Conservation (phyloP, 2,113 vertebrate species). For the Paramormyrops kingsleyae region DNA sequence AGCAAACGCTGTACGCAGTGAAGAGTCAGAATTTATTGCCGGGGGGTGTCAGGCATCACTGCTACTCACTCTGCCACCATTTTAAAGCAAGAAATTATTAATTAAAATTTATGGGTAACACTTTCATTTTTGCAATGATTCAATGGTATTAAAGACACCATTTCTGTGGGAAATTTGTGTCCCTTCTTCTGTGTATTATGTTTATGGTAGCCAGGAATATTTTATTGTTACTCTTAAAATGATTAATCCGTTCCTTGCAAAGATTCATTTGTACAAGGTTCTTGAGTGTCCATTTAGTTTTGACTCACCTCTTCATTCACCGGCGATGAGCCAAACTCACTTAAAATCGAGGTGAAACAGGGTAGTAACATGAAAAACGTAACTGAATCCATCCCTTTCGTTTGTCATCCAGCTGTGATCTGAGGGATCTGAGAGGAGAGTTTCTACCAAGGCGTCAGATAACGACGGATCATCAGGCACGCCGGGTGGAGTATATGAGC, state of each 20-base stretch:
- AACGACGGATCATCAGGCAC: background rate
- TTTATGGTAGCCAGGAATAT: background rate
- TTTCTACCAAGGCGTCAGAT: background rate
- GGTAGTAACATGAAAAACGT: background rate
- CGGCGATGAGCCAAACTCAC: background rate
- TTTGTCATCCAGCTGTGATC: background rate
- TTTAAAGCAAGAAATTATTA: background rate
- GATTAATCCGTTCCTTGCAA: background rate
- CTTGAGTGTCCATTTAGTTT: background rate
- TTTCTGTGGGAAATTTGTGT: background rate
- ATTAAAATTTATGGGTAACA: background rate
- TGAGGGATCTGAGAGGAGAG: background rate
- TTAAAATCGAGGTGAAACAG: background rate
- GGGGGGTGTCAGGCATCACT: background rate
- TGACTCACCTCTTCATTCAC: background rate
- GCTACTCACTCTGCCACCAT: background rate
- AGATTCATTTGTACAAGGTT: background rate
- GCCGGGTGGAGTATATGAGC: background rate
- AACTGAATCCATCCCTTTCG: background rate
- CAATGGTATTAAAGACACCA: background rate
- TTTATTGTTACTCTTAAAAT: background rate
- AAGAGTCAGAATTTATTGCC: background rate
- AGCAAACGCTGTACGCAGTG: background rate
- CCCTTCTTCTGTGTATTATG: background rate
- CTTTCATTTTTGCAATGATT: background rate